Conservation (phyloP, 37 sponge, comb jelly and placozoan species). For the Cladorhizidae sp. region DNA sequence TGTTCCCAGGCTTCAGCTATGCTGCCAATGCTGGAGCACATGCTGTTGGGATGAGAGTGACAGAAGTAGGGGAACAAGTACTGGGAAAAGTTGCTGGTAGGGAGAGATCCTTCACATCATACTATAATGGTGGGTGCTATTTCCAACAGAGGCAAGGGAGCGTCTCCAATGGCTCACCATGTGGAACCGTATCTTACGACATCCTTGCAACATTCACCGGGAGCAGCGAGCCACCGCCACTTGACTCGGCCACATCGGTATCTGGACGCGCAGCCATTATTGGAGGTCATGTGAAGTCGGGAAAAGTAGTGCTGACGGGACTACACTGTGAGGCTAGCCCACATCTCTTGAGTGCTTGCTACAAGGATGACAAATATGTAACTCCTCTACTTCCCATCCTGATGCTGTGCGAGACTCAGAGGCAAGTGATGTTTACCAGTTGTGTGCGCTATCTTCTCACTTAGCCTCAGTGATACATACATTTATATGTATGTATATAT, state of each 20-base stretch:
- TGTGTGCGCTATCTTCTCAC: conserved; percentile 11
- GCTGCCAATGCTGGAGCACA: conserved; percentile 59
- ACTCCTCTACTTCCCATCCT: conserved; percentile 8
- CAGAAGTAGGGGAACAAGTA: neutral
- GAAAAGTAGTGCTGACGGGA: conserved; percentile 71
- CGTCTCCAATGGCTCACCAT: too few species aligned
- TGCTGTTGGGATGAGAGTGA: neutral
- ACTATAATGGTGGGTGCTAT: conserved; percentile 81
- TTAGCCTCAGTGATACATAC: neutral
- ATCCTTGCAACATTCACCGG: neutral
- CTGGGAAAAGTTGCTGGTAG: neutral
- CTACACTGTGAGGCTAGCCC: conserved; percentile 72
- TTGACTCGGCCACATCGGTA: neutral
- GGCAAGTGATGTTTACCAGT: conserved; percentile 14
- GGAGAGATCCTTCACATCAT: conserved; percentile 17
- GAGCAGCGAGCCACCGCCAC: neutral
- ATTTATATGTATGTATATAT: neutral
- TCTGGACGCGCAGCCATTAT: conserved; percentile 46
- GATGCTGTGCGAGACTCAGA: neutral
- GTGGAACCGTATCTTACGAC: neutral
- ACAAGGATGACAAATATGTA: conserved; percentile 17
- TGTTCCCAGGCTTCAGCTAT: conserved; percentile 75
- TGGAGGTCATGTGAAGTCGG: conserved; percentile 30
- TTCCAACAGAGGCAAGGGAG: conserved; percentile 13
- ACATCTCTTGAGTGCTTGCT: conserved; percentile 1